These are phyloP conservation scores for Cetoscarus ocellatus DNA, from an alignment of 2,797 vertebrate species.

Conservation along the genomic window DNA sequence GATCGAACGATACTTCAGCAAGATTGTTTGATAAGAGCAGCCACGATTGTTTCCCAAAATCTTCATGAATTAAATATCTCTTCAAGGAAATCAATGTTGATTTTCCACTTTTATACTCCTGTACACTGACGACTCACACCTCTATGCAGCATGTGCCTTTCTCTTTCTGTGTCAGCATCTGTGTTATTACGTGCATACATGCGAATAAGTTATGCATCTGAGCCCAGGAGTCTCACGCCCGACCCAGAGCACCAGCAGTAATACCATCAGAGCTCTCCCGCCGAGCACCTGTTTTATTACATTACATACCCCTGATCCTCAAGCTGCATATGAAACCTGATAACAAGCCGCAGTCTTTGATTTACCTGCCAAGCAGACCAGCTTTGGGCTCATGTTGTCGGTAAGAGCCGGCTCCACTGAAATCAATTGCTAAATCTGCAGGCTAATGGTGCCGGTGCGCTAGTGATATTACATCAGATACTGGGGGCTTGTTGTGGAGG, in stretches of 20 bases:
- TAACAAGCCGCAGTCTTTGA: constrained; percentile 73
- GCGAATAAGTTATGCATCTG: constrained; percentile 59
- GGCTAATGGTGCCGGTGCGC: constrained; percentile 38
- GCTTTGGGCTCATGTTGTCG: constrained; percentile 44
- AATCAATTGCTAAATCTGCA: constrained; percentile 61
- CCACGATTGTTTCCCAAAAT: constrained; percentile 53
- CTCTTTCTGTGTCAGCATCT: constrained; percentile 13
- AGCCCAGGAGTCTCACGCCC: constrained; percentile 40
- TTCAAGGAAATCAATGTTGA: constrained; percentile 7
- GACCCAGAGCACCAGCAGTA: constrained; percentile 69
- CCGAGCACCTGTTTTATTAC: constrained; percentile 72
- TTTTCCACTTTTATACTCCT: background rate
- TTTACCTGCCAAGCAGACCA: constrained; percentile 60
- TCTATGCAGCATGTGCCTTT: background rate
- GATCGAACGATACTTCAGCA: constrained; percentile 60
- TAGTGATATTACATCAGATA: constrained; percentile 38
- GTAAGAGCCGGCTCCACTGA: constrained; percentile 37
- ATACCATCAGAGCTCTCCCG: constrained; percentile 61
- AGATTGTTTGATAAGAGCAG: constrained; percentile 42
- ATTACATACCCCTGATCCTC: constrained; percentile 69
- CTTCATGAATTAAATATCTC: constrained; percentile 37
- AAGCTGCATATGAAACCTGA: constrained; percentile 76
- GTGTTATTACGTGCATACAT: constrained; percentile 39
- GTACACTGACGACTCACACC: background rate
- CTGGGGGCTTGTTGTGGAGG: constrained; percentile 13